A percentile compares a stretch with the other conserved stretches of the same genome.
Conservation (phyloP, 2,888 invertebrate species). For the Morinoia aosen region DNA sequence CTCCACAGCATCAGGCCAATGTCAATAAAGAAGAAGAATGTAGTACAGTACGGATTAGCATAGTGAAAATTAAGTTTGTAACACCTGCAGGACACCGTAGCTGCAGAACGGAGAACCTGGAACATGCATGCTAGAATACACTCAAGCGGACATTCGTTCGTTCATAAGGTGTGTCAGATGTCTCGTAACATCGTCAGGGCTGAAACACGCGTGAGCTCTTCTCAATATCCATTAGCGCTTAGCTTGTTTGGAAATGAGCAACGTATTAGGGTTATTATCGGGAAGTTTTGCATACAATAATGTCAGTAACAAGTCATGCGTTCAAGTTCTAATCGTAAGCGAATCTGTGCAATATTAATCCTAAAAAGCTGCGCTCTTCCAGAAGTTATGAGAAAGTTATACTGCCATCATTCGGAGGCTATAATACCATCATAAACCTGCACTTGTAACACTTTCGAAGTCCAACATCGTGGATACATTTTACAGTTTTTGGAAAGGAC, state of each 20-base stretch:
- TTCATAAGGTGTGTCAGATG: not conserved
- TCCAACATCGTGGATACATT: not conserved
- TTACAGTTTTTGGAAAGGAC: not conserved
- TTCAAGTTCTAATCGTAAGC: not conserved
- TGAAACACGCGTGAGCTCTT: conserved; percentile 6
- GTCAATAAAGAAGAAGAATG: conserved; percentile 33
- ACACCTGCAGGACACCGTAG: not conserved
- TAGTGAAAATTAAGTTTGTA: not conserved
- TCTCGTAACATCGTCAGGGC: not conserved
- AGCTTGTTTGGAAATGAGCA: not conserved
- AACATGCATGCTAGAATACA: not conserved
- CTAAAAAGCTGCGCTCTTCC: conserved; percentile 10
- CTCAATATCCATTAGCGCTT: not conserved
- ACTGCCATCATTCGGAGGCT: not conserved
- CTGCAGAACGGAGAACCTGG: not conserved
- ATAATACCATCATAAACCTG: not conserved
- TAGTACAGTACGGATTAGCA: conserved; percentile 9
- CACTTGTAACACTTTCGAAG: not conserved
- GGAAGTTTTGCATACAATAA: not conserved
- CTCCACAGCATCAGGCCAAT: conserved; percentile 26
- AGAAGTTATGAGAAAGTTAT: not conserved
- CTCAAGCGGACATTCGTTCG: not conserved
- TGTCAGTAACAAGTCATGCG: not conserved
- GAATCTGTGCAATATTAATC: not conserved
- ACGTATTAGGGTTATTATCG: not conserved